These are phyloP conservation scores for Phalacrocorax pelagicus DNA, from an alignment of 2,113 vertebrate genomes.

Conservation along the genomic window DNA sequence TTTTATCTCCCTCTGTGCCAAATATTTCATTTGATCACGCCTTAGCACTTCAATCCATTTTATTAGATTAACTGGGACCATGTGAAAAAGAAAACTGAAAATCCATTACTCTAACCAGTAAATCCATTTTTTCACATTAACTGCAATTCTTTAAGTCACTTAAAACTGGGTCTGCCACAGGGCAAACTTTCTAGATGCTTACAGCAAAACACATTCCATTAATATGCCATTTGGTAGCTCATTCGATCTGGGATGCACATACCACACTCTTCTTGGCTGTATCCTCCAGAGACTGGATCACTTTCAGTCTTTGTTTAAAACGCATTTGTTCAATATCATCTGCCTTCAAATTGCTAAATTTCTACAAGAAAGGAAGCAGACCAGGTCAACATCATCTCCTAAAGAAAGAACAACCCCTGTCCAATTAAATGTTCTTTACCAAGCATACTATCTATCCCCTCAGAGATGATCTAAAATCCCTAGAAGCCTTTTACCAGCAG, in stretches of 20 bases:
- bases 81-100: neutral
- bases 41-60: neutral
- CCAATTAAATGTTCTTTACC: neutral
- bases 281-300: slow-evolving; percentile 97
- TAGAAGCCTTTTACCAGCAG: neutral
- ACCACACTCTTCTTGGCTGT: slow-evolving; percentile 97
- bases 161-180: neutral
- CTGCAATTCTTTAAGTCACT: neutral
- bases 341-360: slow-evolving; percentile 87
- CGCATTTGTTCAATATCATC: slow-evolving; percentile 98
- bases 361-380: slow-evolving; percentile 74
- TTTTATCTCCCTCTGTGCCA: neutral
- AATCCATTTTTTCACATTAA: neutral
- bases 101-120: neutral
- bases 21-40: neutral
- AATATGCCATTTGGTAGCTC: neutral
- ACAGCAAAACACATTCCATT: neutral
- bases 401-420: neutral
- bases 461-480: neutral
- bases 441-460: neutral
- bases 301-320: slow-evolving; percentile 96
- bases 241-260: slow-evolving; percentile 44
- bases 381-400: neutral
- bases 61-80: neutral
- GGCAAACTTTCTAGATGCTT: neutral